These are phyloP conservation scores for Ranitomeya variabilis DNA, from an alignment of 2,113 vertebrate genomes.

Conservation along the genomic window DNA sequence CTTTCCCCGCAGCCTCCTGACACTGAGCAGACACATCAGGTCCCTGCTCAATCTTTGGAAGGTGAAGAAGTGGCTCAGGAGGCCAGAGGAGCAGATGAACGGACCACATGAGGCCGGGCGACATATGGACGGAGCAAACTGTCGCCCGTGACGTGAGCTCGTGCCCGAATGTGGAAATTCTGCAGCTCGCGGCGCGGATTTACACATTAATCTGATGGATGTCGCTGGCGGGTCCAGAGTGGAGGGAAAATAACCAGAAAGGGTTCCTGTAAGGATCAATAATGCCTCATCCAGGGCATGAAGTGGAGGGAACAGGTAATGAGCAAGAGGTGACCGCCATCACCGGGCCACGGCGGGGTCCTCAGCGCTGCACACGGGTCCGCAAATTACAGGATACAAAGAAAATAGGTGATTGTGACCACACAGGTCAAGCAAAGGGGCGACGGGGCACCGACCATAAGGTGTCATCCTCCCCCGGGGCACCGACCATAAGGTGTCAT, in stretches of 20 bases:
- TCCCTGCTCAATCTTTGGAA: neutral
- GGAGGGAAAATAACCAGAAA: slow-evolving; percentile 72
- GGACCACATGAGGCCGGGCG: slow-evolving; percentile 36
- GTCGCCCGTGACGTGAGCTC: slow-evolving; percentile 18
- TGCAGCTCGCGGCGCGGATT: slow-evolving; percentile 70
- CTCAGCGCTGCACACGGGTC: no score
- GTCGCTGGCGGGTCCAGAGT: slow-evolving; percentile 72
- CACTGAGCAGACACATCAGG: no score
- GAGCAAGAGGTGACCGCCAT: slow-evolving; percentile 59
- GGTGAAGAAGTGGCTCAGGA: neutral
- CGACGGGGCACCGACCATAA: no score
- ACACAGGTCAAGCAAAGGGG: no score
- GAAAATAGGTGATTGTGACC: no score
- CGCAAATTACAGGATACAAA: no score
- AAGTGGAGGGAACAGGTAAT: slow-evolving; percentile 69
- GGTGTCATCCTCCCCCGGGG: no score
- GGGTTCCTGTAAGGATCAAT: slow-evolving; percentile 70
- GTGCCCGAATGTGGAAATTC: slow-evolving; percentile 66
- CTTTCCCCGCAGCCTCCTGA: no score
- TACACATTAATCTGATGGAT: slow-evolving; percentile 73
- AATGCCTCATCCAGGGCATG: slow-evolving; percentile 71
- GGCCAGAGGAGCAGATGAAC: slow-evolving; percentile 8
- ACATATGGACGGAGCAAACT: slow-evolving; percentile 42
- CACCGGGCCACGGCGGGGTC: neutral
- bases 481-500: no score